phyloP scores from a whole-genome alignment of 2,888 invertebrate genomes.

The Aphidoletes aphidimyza region DNA sequence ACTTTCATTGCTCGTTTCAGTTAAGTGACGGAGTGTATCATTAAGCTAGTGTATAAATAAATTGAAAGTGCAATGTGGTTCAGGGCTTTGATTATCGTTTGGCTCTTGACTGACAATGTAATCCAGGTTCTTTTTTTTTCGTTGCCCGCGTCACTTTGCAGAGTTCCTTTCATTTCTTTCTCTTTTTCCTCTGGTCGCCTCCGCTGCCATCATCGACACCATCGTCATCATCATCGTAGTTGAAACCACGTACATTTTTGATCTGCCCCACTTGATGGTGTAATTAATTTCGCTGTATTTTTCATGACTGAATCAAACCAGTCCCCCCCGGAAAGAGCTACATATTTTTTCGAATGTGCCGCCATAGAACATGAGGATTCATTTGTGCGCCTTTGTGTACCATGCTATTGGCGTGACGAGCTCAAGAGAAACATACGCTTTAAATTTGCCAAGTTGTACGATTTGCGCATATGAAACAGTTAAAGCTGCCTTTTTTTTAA shows the following conservation, averaged over 20 bases:
- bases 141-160: background rate
- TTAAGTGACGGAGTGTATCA: conserved; percentile 42
- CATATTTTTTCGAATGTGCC: background rate
- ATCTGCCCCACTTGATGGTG: background rate
- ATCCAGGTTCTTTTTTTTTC: background rate
- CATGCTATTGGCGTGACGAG: background rate
- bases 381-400: background rate
- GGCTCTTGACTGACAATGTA: conserved; percentile 8
- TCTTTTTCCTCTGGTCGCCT: no score
- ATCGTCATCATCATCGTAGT: no score
- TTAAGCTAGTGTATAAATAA: conserved; percentile 34
- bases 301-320: background rate
- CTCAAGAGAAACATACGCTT: background rate
- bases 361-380: background rate
- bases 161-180: background rate
- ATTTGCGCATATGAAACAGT: background rate
- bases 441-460: background rate
- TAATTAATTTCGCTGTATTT: conserved; percentile 21
- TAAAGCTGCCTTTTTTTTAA: no score
- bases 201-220: no score
- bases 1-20: conserved; percentile 39
- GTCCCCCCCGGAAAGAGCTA: background rate
- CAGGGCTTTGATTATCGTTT: background rate
- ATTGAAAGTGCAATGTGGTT: conserved; percentile 30
- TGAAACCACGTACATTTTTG: conserved; percentile 19